Conservation (phyloP, 23 tunicate genomes). For the Trididemnum nubilum region DNA sequence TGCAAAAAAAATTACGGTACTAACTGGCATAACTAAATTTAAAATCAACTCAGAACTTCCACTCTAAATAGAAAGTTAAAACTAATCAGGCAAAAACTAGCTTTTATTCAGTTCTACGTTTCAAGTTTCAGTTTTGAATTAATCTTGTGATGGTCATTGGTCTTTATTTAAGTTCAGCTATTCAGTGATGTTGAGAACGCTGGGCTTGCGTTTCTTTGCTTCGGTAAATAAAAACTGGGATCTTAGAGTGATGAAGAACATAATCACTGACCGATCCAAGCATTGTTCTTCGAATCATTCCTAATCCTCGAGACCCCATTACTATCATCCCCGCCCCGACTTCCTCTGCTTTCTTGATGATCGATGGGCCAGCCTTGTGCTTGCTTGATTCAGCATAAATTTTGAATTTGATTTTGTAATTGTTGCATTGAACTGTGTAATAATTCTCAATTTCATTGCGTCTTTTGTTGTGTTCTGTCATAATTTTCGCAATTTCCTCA, state of each 20-base stretch:
- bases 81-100: too few relatives aligned
- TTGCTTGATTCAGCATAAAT: constrained; percentile 22
- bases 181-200: too few relatives aligned
- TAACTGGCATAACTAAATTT: too few relatives aligned
- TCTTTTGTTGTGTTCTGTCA: constrained; percentile 38
- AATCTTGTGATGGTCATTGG: too few relatives aligned
- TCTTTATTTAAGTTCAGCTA: too few relatives aligned
- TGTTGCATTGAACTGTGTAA: constrained; percentile 18
- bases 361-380: constrained; percentile 35
- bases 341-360: constrained; percentile 41
- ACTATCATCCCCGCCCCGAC: constrained; percentile 40
- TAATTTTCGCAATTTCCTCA: constrained; percentile 27
- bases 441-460: constrained; percentile 15
- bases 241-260: constrained; percentile 68
- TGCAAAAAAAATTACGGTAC: too few relatives aligned
- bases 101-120: too few relatives aligned
- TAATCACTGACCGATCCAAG: constrained; percentile 78
- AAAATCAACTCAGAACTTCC: too few relatives aligned
- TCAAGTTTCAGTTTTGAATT: too few relatives aligned
- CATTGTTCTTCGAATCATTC: constrained; percentile 45
- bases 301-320: constrained; percentile 70
- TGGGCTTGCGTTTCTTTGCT: not conserved
- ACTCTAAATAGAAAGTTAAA: too few relatives aligned
- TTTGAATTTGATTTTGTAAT: not conserved
- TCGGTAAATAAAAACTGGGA: constrained; percentile 60